These are phyloP conservation scores for Heliocidaris erythrogramma DNA, from an alignment of 35 echinoderm and acorn worm genomes.

Conservation along the genomic window DNA sequence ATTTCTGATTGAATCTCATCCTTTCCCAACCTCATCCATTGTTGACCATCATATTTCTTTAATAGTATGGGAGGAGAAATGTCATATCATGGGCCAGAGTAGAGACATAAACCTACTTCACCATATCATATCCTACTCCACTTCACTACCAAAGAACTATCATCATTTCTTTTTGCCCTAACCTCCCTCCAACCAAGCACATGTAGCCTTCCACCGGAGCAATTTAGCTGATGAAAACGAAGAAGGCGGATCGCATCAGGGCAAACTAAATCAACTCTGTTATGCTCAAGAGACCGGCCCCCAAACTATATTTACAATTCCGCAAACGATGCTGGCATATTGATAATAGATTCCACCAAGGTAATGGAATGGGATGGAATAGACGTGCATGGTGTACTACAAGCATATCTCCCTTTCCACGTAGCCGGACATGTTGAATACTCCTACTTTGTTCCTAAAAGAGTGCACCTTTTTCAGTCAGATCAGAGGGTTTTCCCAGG, in stretches of 20 bases:
- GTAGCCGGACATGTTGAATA: background rate
- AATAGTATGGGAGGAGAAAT: background rate
- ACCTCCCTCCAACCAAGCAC: background rate
- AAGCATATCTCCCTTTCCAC: background rate
- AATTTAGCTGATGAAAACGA: background rate
- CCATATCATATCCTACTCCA: background rate
- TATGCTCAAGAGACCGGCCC: background rate
- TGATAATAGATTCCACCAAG: background rate
- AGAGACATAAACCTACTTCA: background rate
- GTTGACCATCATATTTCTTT: background rate
- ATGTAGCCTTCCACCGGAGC: background rate
- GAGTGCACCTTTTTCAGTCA: background rate
- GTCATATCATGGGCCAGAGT: background rate
- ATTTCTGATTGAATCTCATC: background rate
- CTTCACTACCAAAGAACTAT: background rate
- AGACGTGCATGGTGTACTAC: background rate
- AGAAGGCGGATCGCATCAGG: background rate
- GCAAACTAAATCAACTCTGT: constrained; percentile 17
- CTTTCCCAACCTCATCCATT: background rate
- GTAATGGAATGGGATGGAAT: background rate
- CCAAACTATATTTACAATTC: background rate
- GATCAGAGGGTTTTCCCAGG: background rate
- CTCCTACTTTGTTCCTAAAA: background rate
- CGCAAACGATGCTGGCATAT: background rate
- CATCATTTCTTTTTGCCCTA: background rate